These are phyloP conservation scores for Xylophagus ater DNA, from an alignment of 2,888 invertebrate species.

Conservation along the genomic window DNA sequence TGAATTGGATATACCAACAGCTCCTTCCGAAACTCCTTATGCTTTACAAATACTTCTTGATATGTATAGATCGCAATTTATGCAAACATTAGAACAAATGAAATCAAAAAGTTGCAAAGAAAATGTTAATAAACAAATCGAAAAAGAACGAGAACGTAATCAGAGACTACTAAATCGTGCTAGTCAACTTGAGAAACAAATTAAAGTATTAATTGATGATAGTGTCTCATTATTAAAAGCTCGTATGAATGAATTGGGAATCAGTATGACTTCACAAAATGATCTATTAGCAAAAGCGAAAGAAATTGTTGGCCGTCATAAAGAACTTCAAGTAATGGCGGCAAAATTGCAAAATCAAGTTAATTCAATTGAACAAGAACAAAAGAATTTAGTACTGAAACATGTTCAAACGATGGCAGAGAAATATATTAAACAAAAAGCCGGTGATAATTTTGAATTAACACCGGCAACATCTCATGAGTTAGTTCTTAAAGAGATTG, in stretches of 20 bases:
- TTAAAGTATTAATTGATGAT: conserved; percentile 82
- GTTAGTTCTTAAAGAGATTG: conserved; percentile 75
- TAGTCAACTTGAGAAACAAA: conserved; percentile 87
- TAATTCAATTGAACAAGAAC: conserved; percentile 55
- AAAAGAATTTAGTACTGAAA: conserved; percentile 57
- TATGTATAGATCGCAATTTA: conserved; percentile 73
- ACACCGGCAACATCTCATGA: conserved; percentile 65
- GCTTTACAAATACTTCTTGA: conserved; percentile 79
- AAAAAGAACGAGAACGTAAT: conserved; percentile 74
- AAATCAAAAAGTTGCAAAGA: conserved; percentile 62
- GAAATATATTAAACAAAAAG: conserved; percentile 44
- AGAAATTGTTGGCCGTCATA: conserved; percentile 85
- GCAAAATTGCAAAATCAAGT: conserved; percentile 79
- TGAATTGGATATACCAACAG: conserved; percentile 70
- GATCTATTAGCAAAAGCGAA: conserved; percentile 78
- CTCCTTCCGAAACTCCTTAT: conserved; percentile 69
- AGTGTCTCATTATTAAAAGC: conserved; percentile 80
- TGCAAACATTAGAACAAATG: conserved; percentile 75
- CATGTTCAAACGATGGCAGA: conserved; percentile 67
- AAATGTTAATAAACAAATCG: conserved; percentile 63
- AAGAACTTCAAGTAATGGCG: conserved; percentile 81
- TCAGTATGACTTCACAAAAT: conserved; percentile 74
- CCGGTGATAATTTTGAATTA: conserved; percentile 45
- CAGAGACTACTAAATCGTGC: conserved; percentile 70
- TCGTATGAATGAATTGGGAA: conserved; percentile 83